phyloP scores from a whole-genome alignment of 2,797 vertebrate species.

The Sebastes matsubarae region DNA sequence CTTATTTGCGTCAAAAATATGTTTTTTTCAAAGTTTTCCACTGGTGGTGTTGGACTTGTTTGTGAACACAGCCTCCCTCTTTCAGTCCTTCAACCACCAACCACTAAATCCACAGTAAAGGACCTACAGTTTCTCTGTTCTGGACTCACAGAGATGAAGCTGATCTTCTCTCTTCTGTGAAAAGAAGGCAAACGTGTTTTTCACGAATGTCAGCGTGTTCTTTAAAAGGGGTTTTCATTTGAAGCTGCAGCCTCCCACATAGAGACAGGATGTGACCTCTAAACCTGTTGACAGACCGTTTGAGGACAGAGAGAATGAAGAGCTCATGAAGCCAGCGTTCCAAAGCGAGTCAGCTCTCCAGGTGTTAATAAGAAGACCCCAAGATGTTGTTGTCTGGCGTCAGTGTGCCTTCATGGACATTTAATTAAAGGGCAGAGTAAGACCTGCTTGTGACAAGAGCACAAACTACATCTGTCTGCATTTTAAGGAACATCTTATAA shows the following conservation, averaged over 20 bases:
- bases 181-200: neutral
- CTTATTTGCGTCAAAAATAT: no score
- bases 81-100: no score
- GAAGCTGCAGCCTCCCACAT: neutral
- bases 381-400: neutral
- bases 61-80: no score
- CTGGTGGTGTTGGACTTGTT: accelerated
- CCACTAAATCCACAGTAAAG: neutral
- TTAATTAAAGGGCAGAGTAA: neutral
- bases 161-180: neutral
- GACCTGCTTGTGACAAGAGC: neutral
- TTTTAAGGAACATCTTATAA: neutral
- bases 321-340: constrained; percentile 12
- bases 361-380: neutral
- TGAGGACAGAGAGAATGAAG: neutral
- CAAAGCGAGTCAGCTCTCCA: constrained; percentile 12
- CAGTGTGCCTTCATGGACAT: neutral
- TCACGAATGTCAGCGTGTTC: neutral
- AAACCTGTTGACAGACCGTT: neutral
- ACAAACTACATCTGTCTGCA: neutral
- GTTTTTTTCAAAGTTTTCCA: no score
- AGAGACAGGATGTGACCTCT: constrained; percentile 10
- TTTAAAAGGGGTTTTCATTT: neutral
- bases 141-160: neutral
- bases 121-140: neutral